Evolutionary conservation across 2,797 vertebrate genomes (phyloP).

Genomic region (Hephaestus fuliginosus): DNA sequence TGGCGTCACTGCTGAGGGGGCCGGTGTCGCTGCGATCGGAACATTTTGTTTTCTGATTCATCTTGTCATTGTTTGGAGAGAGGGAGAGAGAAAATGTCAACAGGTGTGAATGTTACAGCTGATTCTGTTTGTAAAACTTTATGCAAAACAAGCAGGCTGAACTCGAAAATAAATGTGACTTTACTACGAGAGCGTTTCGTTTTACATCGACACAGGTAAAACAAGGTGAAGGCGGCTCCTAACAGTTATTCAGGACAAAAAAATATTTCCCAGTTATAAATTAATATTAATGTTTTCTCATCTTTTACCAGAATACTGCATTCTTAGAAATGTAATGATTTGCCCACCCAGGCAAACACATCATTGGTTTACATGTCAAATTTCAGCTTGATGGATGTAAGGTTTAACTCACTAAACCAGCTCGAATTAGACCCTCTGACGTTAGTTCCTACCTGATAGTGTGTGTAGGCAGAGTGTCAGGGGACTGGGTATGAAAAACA

Average conservation of each 20-base stretch:
- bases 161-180: neutral
- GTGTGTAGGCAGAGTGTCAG: constrained; percentile 30
- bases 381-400: constrained; percentile 19
- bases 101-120: constrained; percentile 24
- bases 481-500: constrained; percentile 24
- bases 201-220: neutral
- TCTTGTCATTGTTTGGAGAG: constrained; percentile 46
- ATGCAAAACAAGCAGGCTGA: constrained; percentile 10
- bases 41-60: constrained; percentile 62
- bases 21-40: constrained; percentile 55
- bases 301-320: neutral
- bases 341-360: neutral
- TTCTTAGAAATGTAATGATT: neutral
- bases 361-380: constrained; percentile 13
- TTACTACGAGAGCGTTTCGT: neutral
- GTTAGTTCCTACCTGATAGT: constrained; percentile 30
- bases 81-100: constrained; percentile 49
- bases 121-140: constrained; percentile 35
- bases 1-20: constrained; percentile 54
- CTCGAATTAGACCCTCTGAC: constrained; percentile 57
- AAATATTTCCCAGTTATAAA: neutral
- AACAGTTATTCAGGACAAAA: neutral
- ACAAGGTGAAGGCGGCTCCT: neutral
- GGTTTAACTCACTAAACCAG: constrained; percentile 18
- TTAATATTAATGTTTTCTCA: neutral